These are phyloP conservation scores for Antheraea assamensis DNA, from an alignment of 2,888 invertebrate species.

Conservation along the genomic window DNA sequence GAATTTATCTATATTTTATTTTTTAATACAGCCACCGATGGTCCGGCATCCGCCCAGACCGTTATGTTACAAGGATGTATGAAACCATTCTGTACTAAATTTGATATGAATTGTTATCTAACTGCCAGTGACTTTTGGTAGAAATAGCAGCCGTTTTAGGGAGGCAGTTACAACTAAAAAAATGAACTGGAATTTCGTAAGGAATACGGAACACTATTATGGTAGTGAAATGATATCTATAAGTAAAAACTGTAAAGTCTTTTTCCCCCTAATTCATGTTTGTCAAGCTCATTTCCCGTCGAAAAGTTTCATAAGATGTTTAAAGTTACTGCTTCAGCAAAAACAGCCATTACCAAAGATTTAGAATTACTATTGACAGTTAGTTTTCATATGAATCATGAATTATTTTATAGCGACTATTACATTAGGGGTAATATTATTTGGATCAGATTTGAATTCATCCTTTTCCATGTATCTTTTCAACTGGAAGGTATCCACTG, in stretches of 20 bases:
- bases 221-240: not conserved
- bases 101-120: not conserved
- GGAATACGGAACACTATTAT: too few species aligned
- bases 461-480: not conserved
- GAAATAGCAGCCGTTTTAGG: too few species aligned
- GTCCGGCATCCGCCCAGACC: constrained; percentile 44
- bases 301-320: not conserved
- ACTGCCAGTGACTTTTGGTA: not conserved
- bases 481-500: not conserved
- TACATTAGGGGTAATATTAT: not conserved
- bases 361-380: not conserved
- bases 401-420: too few species aligned
- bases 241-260: not conserved
- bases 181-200: too few species aligned
- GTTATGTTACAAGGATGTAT: constrained; percentile 29
- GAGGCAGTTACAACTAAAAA: too few species aligned
- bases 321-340: not conserved
- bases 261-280: not conserved
- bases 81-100: not conserved
- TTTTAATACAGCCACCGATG: constrained; percentile 46
- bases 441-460: not conserved
- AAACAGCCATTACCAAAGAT: not conserved
- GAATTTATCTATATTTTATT: constrained; percentile 30
- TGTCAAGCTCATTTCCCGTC: not conserved
- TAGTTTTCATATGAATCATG: not conserved